phyloP scores from a whole-genome alignment of 1,140 invertebrate genomes.

The Hirudo medicinalis region DNA sequence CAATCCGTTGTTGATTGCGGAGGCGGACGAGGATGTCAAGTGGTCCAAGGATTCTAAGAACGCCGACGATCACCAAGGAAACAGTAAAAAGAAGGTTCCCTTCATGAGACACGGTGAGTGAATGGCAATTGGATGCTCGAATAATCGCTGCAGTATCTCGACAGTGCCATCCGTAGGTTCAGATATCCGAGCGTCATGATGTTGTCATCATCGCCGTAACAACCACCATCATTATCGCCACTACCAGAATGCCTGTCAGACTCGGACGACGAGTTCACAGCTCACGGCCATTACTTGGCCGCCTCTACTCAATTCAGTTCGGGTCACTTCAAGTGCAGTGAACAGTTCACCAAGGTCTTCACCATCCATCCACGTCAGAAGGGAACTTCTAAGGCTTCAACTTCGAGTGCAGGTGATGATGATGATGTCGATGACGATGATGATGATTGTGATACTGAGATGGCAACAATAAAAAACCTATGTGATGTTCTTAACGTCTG shows the following conservation, averaged over 20 bases:
- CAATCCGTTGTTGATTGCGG: constrained; percentile 55
- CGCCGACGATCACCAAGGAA: not conserved
- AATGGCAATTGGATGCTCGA: not conserved
- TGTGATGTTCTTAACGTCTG: no score
- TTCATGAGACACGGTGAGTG: constrained; percentile 3
- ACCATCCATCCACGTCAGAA: constrained; percentile 58
- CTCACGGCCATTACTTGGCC: constrained; percentile 37
- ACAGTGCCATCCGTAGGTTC: not conserved
- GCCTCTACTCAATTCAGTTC: constrained; percentile 47
- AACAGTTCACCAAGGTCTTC: constrained; percentile 60
- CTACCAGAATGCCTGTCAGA: no score
- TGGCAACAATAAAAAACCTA: no score
- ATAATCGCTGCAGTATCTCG: not conserved
- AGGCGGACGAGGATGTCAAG: constrained; percentile 48
- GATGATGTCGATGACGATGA: not conserved
- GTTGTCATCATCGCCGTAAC: no score
- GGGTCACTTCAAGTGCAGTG: constrained; percentile 58
- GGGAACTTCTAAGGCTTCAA: constrained; percentile 15
- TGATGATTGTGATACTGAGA: constrained; percentile 1
- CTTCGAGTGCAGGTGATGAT: constrained; percentile 3
- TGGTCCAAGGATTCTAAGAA: constrained; percentile 31
- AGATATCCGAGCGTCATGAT: no score
- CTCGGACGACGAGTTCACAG: constrained; percentile 28
- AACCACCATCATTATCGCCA: no score
- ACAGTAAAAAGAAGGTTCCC: not conserved